These are phyloP conservation scores for Etheostoma spectabile DNA, from an alignment of 2,113 vertebrate genomes.

Conservation along the genomic window DNA sequence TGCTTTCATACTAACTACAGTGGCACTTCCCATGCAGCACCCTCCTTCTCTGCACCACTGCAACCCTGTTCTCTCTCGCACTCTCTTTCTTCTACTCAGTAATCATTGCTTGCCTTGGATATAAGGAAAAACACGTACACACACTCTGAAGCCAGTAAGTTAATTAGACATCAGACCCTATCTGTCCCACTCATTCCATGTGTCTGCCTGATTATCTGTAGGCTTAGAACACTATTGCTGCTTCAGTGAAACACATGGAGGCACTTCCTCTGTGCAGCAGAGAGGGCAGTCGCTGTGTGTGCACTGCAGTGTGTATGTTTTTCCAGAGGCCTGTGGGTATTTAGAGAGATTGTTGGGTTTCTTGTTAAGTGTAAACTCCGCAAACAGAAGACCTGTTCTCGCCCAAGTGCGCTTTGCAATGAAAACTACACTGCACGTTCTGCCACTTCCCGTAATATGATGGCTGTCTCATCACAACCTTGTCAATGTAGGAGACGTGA, in stretches of 20 bases:
- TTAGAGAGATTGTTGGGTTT: constrained; percentile 13
- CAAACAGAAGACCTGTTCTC: constrained; percentile 7
- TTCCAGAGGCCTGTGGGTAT: constrained; percentile 25
- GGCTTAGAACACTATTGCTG: constrained; percentile 40
- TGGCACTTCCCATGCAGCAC: background rate
- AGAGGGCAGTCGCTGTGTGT: constrained; percentile 16
- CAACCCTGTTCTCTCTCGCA: background rate
- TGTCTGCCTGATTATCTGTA: constrained; percentile 35
- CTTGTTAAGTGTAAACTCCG: background rate
- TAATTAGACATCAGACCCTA: constrained; percentile 66
- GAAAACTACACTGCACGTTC: background rate
- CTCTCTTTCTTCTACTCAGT: constrained; percentile 22
- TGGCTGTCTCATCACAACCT: constrained; percentile 48
- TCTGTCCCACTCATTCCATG: constrained; percentile 46
- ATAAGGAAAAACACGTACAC: constrained; percentile 54
- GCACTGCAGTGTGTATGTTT: constrained; percentile 5
- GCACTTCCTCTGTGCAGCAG: constrained; percentile 12
- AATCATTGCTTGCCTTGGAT: constrained; percentile 66
- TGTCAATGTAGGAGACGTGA: constrained; percentile 53
- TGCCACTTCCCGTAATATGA: constrained; percentile 25
- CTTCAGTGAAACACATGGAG: constrained; percentile 53
- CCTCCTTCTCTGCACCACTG: constrained; percentile 23
- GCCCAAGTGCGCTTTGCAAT: background rate
- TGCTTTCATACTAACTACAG: background rate
- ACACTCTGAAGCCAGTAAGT: constrained; percentile 60